These are phyloP conservation scores for Centropyge bicolor DNA, from an alignment of 2,797 vertebrate species.

Conservation along the genomic window DNA sequence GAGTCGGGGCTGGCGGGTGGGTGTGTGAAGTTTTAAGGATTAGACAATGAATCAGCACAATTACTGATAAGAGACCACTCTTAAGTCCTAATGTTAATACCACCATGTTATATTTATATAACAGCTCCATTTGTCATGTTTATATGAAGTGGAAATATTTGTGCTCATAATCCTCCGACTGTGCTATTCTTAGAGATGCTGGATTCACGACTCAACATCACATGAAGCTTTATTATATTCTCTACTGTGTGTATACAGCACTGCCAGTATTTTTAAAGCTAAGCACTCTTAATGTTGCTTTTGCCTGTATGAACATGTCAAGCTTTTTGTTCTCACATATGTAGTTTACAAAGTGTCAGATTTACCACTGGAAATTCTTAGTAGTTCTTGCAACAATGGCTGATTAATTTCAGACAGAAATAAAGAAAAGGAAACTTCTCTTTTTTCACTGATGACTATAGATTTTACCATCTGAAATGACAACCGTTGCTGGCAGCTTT, in stretches of 20 bases:
- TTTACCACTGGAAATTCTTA: not conserved
- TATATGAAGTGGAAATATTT: slow-evolving; percentile 48
- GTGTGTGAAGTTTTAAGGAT: slow-evolving; percentile 59
- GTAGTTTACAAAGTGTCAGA: not conserved
- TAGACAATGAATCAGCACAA: slow-evolving; percentile 66
- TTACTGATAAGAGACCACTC: slow-evolving; percentile 55
- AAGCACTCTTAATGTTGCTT: not conserved
- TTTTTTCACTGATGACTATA: not conserved
- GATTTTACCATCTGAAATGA: not conserved
- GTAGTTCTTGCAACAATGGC: not conserved
- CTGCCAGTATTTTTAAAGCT: not conserved
- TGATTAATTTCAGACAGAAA: not conserved
- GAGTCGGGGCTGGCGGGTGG: slow-evolving; percentile 24
- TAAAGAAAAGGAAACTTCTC: not conserved
- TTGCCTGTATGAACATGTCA: not conserved
- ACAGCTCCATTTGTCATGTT: slow-evolving; percentile 47
- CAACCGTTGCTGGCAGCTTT: too few relatives aligned
- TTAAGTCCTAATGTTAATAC: slow-evolving; percentile 51
- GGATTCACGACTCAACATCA: slow-evolving; percentile 2
- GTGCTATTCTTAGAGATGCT: slow-evolving; percentile 52
- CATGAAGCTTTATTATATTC: not conserved
- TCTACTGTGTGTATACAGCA: not conserved
- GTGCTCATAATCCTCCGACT: slow-evolving; percentile 38
- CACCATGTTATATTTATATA: slow-evolving; percentile 43
- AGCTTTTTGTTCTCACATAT: not conserved